phyloP scores from a whole-genome alignment of 2,797 vertebrate species.

The Sylvia borin region DNA sequence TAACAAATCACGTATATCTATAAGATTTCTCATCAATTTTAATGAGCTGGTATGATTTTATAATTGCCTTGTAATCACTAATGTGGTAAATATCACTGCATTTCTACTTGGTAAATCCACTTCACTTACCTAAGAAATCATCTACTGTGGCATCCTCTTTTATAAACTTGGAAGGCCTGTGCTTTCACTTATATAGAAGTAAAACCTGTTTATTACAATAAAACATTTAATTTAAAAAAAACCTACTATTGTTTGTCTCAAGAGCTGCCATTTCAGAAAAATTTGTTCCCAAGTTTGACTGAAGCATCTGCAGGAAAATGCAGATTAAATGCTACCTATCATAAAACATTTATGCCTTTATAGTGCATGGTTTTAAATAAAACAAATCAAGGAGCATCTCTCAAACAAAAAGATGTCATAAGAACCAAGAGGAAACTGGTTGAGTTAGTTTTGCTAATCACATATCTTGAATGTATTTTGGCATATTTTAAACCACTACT shows the following conservation, averaged over 20 bases:
- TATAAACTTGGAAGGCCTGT: neutral
- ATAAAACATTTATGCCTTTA: neutral
- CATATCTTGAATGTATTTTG: neutral
- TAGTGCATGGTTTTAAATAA: neutral
- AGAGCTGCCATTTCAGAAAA: neutral
- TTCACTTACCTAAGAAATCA: slow-evolving; percentile 32
- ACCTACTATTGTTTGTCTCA: accelerated
- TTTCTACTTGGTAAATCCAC: slow-evolving; percentile 31
- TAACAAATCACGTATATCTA: neutral
- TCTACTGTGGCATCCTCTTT: neutral
- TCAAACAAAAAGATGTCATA: neutral
- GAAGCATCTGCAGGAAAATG: neutral
- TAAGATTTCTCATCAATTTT: slow-evolving; percentile 20
- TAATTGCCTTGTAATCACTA: slow-evolving; percentile 48
- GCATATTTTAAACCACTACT: neutral
- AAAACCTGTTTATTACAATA: neutral
- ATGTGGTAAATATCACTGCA: slow-evolving; percentile 40
- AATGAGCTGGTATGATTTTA: slow-evolving; percentile 20
- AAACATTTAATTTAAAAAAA: neutral
- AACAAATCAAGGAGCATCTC: neutral
- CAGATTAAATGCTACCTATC: neutral
- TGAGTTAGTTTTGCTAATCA: neutral
- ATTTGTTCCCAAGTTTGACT: neutral
- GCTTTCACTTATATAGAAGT: neutral
- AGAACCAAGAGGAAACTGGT: neutral